Evolutionary conservation across 2,113 vertebrate species (phyloP), one percentile per base, ranked within the genome.

Genomic region (Nanger granti): DNA sequence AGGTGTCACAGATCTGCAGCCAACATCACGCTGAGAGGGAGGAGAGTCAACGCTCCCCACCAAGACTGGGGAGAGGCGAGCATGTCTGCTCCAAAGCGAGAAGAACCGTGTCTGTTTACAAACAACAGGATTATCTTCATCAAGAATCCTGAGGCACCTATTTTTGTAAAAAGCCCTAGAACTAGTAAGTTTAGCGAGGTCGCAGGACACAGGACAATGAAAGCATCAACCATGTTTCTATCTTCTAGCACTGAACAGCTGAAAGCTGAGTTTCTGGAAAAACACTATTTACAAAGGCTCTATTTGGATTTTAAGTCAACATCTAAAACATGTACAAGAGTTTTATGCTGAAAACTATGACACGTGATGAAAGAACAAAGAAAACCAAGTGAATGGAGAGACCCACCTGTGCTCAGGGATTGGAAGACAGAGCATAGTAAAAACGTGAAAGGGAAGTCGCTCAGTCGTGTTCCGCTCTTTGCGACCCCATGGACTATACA

Each of bases 11-110:
- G 89, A 4, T 47, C 31, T 34, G 28, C 0, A 13, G n/a, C 31
- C 17, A 18, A 9, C 41, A 2, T 9, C 8, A n/a, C 3, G 10
- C 29, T 2, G 49, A 17, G 9, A 0, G 2, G 41, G 37, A 28
- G 37, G 18, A 20, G 41, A 11, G n/a, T 0, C 24, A 17, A 14
- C 3, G 29, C 26, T 41, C 22, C 18, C 31, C 69, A 26, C 28
- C 17, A 2, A 76, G 41, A 14, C 9, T 1, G 49, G 24, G 11
- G 28, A 54, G 17, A 37, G n/a, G 80, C 8, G 7, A 2, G 44
- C 64, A 10, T 1, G 82, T 41, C 66, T 69, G 59, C 83, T 73
- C 20, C 1, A 4, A 10, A 5, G 24, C 55, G 47, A 64, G 17
- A n/a, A 69, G 34, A 37, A 20, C 18, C 66, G 10, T 1, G 34